Percentiles rank a stretch among this genome's conserved stretches.
phyloP scores from a whole-genome alignment of 2,888 invertebrate species.

The Onchidella celtica region DNA sequence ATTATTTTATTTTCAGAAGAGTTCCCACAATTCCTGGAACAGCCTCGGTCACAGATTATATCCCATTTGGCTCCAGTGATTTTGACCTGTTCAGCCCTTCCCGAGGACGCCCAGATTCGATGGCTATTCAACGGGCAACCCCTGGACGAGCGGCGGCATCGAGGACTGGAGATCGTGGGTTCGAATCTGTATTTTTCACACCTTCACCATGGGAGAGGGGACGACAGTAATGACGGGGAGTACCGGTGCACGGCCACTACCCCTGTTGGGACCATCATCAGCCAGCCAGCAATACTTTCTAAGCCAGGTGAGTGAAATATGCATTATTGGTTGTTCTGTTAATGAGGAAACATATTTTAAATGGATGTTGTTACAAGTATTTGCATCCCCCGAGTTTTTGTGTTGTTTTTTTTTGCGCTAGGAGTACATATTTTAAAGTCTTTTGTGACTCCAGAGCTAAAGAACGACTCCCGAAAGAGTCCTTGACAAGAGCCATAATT shows the following conservation, averaged over 20 bases:
- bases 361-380: too few relatives aligned
- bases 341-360: too few relatives aligned
- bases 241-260: slow-evolving; percentile 52
- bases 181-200: slow-evolving; percentile 42
- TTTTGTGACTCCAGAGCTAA: too few relatives aligned
- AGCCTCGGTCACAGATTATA: slow-evolving; percentile 45
- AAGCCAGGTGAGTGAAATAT: slow-evolving; percentile 46
- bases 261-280: slow-evolving; percentile 40
- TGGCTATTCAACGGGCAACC: slow-evolving; percentile 53
- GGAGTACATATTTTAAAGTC: too few relatives aligned
- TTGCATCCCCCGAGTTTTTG: too few relatives aligned
- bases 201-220: slow-evolving; percentile 6
- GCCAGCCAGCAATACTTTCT: slow-evolving; percentile 47
- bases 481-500: too few relatives aligned
- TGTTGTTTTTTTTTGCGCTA: too few relatives aligned
- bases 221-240: slow-evolving; percentile 46
- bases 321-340: too few relatives aligned
- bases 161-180: slow-evolving; percentile 22
- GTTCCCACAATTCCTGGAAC: slow-evolving; percentile 36
- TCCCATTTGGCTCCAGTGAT: slow-evolving; percentile 40
- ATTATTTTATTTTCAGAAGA: slow-evolving; percentile 35
- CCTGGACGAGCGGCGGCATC: slow-evolving; percentile 43
- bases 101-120: slow-evolving; percentile 33
- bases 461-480: too few relatives aligned
- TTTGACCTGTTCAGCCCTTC: slow-evolving; percentile 41